Conservation (phyloP, 2,797 vertebrate genomes). For the Falco biarmicus region DNA sequence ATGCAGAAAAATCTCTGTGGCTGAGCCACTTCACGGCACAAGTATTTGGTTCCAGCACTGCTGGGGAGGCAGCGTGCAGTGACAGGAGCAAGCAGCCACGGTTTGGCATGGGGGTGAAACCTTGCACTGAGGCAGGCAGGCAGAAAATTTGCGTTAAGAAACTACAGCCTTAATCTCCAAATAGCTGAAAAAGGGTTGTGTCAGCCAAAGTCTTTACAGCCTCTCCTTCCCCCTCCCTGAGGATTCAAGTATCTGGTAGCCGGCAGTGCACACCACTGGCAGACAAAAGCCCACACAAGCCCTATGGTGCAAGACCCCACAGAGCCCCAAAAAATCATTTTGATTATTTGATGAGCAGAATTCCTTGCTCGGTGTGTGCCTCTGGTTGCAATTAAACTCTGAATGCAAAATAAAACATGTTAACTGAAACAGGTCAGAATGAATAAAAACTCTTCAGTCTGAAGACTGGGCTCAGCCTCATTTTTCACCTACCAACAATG, state of each 20-base stretch:
- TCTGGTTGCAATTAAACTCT: not conserved
- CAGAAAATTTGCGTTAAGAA: not conserved
- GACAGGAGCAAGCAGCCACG: not conserved
- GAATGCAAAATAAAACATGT: not conserved
- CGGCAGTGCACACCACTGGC: not conserved
- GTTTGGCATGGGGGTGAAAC: rapidly evolving
- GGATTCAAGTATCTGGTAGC: not conserved
- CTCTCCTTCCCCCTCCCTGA: not conserved
- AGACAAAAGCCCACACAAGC: not conserved
- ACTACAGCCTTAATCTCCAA: rapidly evolving
- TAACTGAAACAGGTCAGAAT: not conserved
- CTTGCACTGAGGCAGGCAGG: not conserved
- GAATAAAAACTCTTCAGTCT: not conserved
- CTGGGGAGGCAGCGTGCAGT: rapidly evolving
- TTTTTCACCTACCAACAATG: not conserved
- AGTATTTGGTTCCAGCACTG: not conserved
- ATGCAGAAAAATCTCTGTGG: rapidly evolving
- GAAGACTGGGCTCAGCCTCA: not conserved
- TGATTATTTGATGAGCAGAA: not conserved
- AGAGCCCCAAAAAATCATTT: not conserved
- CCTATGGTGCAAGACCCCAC: not conserved
- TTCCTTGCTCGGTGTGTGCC: not conserved
- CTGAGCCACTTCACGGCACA: not conserved
- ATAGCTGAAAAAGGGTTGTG: not conserved
- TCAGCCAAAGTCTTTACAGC: not conserved